Conservation (phyloP, 2,888 invertebrate species). For the Sminthurides aquaticus region DNA sequence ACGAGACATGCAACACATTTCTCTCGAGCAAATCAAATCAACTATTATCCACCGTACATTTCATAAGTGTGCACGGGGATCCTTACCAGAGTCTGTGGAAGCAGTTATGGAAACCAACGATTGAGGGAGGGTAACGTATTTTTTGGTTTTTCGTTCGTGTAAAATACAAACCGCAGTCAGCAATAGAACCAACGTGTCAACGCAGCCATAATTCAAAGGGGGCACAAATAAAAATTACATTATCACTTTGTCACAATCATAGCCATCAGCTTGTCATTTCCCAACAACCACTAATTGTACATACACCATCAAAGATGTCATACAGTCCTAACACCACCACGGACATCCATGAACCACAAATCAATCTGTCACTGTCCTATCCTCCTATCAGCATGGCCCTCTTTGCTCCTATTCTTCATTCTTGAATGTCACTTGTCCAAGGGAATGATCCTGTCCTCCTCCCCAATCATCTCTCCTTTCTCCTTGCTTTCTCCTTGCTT, state of each 20-base stretch:
- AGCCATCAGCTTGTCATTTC: background rate
- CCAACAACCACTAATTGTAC: background rate
- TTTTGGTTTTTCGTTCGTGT: background rate
- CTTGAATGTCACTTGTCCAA: background rate
- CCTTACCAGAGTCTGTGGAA: conserved; percentile 38
- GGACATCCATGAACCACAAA: background rate
- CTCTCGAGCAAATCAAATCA: too few species aligned
- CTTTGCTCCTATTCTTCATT: background rate
- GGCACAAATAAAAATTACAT: background rate
- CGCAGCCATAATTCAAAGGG: background rate
- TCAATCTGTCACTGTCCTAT: background rate
- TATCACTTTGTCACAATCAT: background rate
- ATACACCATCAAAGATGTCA: background rate
- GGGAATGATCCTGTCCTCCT: background rate
- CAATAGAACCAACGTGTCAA: background rate
- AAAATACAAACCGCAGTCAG: background rate
- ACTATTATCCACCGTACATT: too few species aligned
- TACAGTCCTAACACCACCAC: background rate
- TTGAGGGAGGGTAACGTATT: conserved; percentile 25
- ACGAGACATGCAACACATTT: too few species aligned
- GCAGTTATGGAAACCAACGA: conserved; percentile 36
- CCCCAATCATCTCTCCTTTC: background rate
- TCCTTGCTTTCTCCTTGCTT: background rate
- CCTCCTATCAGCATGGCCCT: background rate
- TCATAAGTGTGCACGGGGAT: too few species aligned